phyloP scores from a whole-genome alignment of 2,113 vertebrate genomes.

The Nothobranchius kuhntae region DNA sequence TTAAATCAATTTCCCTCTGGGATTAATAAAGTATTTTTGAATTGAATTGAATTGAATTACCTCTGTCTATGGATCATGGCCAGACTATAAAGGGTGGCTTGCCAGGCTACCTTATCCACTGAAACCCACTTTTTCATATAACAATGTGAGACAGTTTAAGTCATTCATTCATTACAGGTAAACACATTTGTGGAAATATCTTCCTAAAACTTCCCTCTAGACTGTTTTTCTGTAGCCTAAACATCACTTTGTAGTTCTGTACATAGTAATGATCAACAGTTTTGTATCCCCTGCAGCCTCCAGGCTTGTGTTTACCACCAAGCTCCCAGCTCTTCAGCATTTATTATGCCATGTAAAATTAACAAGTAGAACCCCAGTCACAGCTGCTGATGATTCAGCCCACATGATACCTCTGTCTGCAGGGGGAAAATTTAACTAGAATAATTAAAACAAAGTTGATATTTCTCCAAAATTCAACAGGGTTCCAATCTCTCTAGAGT shows the following conservation, averaged over 20 bases:
- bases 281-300: conserved; percentile 44
- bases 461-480: background rate
- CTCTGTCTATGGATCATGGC: no score
- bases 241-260: conserved; percentile 32
- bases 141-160: background rate
- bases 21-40: no score
- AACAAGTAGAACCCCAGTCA: conserved; percentile 40
- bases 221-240: conserved; percentile 25
- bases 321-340: conserved; percentile 37
- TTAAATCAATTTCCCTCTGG: no score
- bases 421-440: background rate
- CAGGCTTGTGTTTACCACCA: conserved; percentile 46
- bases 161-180: background rate
- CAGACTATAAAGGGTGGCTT: no score
- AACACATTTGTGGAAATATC: background rate
- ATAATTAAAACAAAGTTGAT: background rate
- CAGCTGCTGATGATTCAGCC: conserved; percentile 46
- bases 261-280: conserved; percentile 42
- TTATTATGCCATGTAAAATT: conserved; percentile 56
- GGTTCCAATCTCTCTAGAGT: background rate
- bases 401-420: conserved; percentile 10
- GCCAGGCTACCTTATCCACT: no score
- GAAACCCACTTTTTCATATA: no score
- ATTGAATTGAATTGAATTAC: no score
- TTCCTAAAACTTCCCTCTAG: conserved; percentile 1